These are phyloP conservation scores for Tadarida brasiliensis DNA, from an alignment of 2,797 vertebrate species.

Conservation along the genomic window DNA sequence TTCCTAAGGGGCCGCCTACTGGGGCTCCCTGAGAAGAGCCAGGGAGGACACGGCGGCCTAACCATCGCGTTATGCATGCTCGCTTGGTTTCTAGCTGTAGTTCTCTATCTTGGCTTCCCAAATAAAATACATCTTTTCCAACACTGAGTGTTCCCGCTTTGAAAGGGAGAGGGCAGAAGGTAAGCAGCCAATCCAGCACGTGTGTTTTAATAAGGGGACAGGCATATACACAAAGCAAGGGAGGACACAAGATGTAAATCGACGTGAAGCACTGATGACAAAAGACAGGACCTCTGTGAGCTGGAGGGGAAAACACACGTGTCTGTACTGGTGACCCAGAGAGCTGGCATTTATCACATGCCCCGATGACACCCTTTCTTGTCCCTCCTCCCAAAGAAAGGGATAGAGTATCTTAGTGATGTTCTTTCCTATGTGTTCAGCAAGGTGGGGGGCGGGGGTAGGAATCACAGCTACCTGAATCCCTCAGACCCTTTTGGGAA, in stretches of 20 bases:
- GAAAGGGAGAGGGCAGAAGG: conserved; percentile 10
- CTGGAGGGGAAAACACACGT: neutral
- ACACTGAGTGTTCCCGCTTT: neutral
- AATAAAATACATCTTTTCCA: neutral
- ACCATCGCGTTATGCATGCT: neutral
- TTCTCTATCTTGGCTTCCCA: neutral
- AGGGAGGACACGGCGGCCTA: neutral
- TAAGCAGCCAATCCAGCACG: neutral
- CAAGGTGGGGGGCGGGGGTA: neutral
- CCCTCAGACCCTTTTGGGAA: neutral
- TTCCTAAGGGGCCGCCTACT: neutral
- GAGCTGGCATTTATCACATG: neutral
- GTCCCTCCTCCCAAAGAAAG: neutral
- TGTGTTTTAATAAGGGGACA: neutral
- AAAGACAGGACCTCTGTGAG: neutral
- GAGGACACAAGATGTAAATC: neutral
- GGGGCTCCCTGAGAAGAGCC: neutral
- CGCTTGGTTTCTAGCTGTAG: neutral
- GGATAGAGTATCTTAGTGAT: neutral
- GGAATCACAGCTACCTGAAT: neutral
- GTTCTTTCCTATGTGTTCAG: neutral
- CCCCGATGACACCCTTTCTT: neutral
- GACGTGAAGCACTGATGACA: neutral
- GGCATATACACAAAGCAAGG: neutral
- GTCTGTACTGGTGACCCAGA: neutral